phyloP scores from a whole-genome alignment of 2,113 vertebrate genomes.

The Sinocyclocheilus anshuiensis region DNA sequence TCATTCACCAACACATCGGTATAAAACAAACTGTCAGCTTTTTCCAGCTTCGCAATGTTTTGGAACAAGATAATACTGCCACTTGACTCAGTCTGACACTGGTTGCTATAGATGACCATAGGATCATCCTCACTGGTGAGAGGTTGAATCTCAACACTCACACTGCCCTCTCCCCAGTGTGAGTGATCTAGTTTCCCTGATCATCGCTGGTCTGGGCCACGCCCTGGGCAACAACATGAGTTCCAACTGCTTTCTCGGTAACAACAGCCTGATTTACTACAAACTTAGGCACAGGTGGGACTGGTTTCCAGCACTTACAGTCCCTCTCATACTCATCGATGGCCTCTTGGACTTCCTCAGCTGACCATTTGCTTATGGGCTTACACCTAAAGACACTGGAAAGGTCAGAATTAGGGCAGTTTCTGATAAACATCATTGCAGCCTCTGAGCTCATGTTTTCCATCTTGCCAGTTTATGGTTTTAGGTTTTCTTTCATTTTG shows the following conservation, averaged over 20 bases:
- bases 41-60: not conserved
- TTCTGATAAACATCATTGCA: no score
- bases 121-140: not conserved
- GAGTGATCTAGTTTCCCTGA: constrained; percentile 17
- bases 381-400: no score
- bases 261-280: not conserved
- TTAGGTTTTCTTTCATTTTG: no score
- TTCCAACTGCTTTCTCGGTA: not conserved
- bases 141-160: not conserved
- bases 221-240: not conserved
- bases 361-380: no score
- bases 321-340: no score
- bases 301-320: no score
- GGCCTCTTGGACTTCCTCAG: no score
- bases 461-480: no score
- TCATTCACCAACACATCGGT: not conserved
- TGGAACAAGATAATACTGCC: not conserved
- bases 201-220: not conserved
- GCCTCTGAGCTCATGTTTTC: no score
- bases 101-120: not conserved
- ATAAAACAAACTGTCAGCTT: constrained; percentile 10
- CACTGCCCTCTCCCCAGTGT: not conserved
- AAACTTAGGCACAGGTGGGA: not conserved
- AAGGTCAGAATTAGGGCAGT: no score
- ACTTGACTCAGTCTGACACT: not conserved